phyloP scores from a whole-genome alignment of 2,888 invertebrate genomes.

The Clanis bilineata region DNA sequence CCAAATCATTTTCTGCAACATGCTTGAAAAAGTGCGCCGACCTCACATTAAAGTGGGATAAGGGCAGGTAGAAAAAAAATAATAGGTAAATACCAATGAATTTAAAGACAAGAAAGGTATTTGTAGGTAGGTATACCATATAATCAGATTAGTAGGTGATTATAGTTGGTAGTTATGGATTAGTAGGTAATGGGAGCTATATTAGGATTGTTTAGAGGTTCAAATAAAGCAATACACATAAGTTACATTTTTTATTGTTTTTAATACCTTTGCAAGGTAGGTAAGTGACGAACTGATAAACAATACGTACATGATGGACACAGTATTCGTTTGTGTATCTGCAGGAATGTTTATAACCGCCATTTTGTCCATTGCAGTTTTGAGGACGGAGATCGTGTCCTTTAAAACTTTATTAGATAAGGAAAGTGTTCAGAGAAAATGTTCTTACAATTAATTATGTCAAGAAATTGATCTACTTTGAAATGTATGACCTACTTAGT shows the following conservation, averaged over 20 bases:
- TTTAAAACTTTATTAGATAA: conserved; percentile 42
- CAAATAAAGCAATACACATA: conserved; percentile 25
- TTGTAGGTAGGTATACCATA: too few species aligned
- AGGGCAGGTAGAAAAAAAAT: too few species aligned
- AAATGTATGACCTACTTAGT: conserved; percentile 62
- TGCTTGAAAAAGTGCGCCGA: too few species aligned
- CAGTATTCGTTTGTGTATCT: conserved; percentile 43
- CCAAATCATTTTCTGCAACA: too few species aligned
- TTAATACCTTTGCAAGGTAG: conserved; percentile 77
- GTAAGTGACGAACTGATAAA: conserved; percentile 62
- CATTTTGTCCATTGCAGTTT: conserved; percentile 50
- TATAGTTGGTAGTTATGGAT: background rate
- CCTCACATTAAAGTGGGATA: too few species aligned
- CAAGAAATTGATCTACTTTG: conserved; percentile 72
- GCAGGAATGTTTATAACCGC: conserved; percentile 39
- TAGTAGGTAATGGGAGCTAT: background rate
- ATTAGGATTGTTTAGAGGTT: background rate
- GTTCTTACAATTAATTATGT: conserved; percentile 72
- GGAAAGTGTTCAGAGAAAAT: conserved; percentile 67
- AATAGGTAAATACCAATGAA: too few species aligned
- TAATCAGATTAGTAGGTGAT: too few species aligned
- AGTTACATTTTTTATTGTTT: conserved; percentile 62
- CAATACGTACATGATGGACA: conserved; percentile 62
- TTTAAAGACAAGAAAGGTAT: too few species aligned
- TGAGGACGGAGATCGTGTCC: conserved; percentile 71